Evolutionary conservation across 2,113 vertebrate genomes (phyloP).

Genomic region (Copsychus sechellarum): DNA sequence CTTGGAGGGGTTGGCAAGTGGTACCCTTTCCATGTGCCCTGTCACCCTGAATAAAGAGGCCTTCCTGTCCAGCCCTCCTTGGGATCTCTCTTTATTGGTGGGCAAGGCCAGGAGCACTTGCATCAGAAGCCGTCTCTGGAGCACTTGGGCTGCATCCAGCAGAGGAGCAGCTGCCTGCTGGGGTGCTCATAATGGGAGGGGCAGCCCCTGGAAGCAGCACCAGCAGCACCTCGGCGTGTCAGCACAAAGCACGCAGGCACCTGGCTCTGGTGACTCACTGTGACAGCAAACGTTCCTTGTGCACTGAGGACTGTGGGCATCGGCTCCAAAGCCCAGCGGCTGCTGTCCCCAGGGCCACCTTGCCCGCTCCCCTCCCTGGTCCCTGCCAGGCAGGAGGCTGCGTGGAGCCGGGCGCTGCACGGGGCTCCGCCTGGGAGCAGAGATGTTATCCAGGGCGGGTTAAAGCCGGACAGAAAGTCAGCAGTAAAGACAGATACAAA

Average conservation of each 20-base stretch:
- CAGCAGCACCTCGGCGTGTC: not conserved
- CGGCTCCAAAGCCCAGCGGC: not conserved
- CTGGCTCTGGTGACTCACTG: not conserved
- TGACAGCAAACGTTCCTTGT: not conserved
- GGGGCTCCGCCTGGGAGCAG: not conserved
- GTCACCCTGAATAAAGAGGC: not conserved
- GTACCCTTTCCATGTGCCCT: not conserved
- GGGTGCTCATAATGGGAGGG: not conserved
- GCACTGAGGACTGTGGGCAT: not conserved
- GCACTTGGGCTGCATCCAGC: not conserved
- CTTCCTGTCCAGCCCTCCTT: not conserved
- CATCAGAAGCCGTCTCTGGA: not conserved
- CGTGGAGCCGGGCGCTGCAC: fast-evolving
- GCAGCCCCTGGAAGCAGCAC: not conserved
- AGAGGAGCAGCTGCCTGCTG: not conserved
- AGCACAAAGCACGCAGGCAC: not conserved
- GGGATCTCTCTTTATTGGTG: not conserved
- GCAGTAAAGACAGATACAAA: conserved; percentile 50
- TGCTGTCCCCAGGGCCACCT: not conserved
- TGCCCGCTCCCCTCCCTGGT: not conserved
- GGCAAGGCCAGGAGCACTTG: not conserved
- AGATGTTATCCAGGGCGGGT: conserved; percentile 15
- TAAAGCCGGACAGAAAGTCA: conserved; percentile 46
- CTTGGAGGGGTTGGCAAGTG: not conserved
- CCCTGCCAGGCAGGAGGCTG: not conserved